phyloP scores from a whole-genome alignment of 1,140 invertebrate genomes.

The Drosophila arizonae region DNA sequence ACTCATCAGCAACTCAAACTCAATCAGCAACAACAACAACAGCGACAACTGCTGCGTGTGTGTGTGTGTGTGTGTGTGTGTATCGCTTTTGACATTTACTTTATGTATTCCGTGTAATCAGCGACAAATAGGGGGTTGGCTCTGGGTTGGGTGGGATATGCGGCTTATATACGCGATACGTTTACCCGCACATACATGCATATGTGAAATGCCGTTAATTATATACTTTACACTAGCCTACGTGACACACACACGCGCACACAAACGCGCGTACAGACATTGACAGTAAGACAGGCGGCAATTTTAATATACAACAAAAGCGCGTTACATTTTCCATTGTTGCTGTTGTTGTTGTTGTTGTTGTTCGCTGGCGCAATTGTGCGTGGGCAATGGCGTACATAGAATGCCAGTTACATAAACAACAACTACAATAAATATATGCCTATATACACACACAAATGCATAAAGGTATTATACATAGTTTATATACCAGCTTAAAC shows the following conservation, averaged over 20 bases:
- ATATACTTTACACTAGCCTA: conserved; percentile 72
- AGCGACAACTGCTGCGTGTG: conserved; percentile 15
- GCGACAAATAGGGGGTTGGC: conserved; percentile 25
- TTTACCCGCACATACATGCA: conserved; percentile 28
- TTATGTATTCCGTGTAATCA: conserved; percentile 78
- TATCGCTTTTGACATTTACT: conserved; percentile 78
- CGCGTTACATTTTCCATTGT: conserved; percentile 57
- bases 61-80: conserved; percentile 50
- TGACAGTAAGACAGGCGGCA: conserved; percentile 60
- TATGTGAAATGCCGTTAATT: conserved; percentile 72
- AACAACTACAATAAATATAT: conserved; percentile 51
- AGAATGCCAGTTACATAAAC: conserved; percentile 65
- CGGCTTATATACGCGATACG: conserved; percentile 63
- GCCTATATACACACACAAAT: conserved; percentile 37
- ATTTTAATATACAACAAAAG: conserved; percentile 79
- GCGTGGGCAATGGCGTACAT: conserved; percentile 54
- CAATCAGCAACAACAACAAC: conserved; percentile 63
- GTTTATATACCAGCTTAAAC: conserved; percentile 53
- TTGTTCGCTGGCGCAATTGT: conserved; percentile 48
- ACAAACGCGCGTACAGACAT: conserved; percentile 7
- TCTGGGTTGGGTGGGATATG: background rate
- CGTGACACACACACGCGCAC: conserved; percentile 33
- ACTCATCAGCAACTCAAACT: conserved; percentile 78
- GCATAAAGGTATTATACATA: conserved; percentile 21
- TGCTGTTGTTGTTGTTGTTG: conserved; percentile 54